These are phyloP conservation scores for Melanargia galathea DNA, from an alignment of 2,888 invertebrate species.

Conservation along the genomic window DNA sequence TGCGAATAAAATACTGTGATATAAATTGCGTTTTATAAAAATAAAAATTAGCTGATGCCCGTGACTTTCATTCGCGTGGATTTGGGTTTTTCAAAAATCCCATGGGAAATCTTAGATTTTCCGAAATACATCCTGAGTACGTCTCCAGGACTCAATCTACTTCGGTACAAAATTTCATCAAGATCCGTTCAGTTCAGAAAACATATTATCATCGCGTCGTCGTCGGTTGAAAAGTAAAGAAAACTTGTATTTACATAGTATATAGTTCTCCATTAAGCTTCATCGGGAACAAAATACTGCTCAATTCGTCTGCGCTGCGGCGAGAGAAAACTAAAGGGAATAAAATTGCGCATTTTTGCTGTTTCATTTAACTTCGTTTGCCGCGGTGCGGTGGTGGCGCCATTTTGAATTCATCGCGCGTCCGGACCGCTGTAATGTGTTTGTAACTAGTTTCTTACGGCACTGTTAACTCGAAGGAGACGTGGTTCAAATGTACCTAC, in stretches of 20 bases:
- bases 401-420: conserved; percentile 13
- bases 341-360: conserved; percentile 14
- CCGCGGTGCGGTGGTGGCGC: not conserved
- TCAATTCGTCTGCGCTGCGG: conserved; percentile 2
- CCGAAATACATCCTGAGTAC: too few species aligned
- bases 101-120: too few species aligned
- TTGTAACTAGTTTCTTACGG: conserved; percentile 12
- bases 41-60: too few species aligned
- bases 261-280: not conserved
- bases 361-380: conserved; percentile 13
- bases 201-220: too few species aligned
- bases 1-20: not conserved
- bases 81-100: too few species aligned
- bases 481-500: not conserved
- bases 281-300: conserved; percentile 4
- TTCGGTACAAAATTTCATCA: too few species aligned
- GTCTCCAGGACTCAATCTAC: too few species aligned
- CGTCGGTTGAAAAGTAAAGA: not conserved
- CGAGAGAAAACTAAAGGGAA: not conserved
- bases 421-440: conserved; percentile 1
- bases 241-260: not conserved
- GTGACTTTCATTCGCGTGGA: too few species aligned
- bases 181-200: too few species aligned
- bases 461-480: not conserved
- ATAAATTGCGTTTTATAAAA: not conserved